phyloP scores from a whole-genome alignment of 2,797 vertebrate genomes.

The Argya squamiceps region DNA sequence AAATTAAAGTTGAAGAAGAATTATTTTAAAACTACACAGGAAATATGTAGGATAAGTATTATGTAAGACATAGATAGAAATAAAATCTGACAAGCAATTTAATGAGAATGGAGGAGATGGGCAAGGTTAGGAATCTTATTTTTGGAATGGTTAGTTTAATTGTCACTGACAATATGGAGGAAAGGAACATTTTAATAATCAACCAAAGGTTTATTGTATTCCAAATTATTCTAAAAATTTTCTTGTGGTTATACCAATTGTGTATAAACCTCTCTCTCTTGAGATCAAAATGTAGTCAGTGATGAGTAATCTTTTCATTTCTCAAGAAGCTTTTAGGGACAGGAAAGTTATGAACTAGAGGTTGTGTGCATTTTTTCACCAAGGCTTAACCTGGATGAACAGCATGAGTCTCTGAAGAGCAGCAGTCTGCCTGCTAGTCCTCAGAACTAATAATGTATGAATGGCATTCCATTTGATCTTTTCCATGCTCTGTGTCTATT shows the following conservation, averaged over 20 bases:
- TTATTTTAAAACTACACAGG: neutral
- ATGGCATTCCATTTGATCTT: conserved; percentile 1
- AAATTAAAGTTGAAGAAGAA: conserved; percentile 5
- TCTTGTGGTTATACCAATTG: neutral
- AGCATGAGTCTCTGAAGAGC: neutral
- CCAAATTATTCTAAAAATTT: neutral
- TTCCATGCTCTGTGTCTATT: neutral
- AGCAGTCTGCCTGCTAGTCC: neutral
- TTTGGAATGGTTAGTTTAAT: neutral
- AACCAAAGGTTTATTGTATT: neutral
- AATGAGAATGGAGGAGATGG: neutral
- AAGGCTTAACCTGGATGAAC: neutral
- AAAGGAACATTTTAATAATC: neutral
- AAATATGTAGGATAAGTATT: neutral
- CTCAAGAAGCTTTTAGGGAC: neutral
- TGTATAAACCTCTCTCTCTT: neutral
- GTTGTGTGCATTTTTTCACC: neutral
- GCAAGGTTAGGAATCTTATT: neutral
- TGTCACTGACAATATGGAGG: neutral
- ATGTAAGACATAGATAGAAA: neutral
- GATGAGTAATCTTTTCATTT: neutral
- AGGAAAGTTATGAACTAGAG: neutral
- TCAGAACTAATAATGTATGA: neutral
- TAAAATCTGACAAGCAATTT: conserved; percentile 6
- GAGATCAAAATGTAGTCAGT: neutral